A percentile compares a stretch with the other conserved stretches of the same genome.
Evolutionary conservation across 2,113 vertebrate genomes (phyloP).

Genomic region (Leuciscus idus): DNA sequence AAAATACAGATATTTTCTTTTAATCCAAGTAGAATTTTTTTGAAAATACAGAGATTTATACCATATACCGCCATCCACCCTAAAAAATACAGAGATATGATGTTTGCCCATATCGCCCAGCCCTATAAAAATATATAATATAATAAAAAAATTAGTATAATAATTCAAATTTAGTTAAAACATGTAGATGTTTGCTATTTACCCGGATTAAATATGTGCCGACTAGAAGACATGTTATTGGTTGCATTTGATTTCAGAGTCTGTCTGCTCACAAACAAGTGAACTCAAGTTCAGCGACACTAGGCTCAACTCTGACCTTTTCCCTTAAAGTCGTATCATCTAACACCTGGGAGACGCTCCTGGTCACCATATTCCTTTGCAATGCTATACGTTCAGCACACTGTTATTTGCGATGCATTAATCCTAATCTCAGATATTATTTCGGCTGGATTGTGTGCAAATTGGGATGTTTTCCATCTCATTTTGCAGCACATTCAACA

Average conservation of each 20-base stretch:
- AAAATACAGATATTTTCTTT: too few species aligned
- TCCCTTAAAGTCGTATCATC: background rate
- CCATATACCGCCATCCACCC: too few species aligned
- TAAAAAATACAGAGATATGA: too few species aligned
- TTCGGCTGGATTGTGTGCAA: background rate
- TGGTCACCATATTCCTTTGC: background rate
- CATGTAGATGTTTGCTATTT: constrained; percentile 1
- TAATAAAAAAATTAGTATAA: fast-evolving
- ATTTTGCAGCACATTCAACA: background rate
- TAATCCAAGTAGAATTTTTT: too few species aligned
- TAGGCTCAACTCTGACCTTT: constrained; percentile 13
- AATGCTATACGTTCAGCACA: background rate
- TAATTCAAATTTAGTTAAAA: background rate
- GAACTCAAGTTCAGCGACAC: background rate
- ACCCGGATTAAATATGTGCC: background rate
- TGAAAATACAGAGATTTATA: too few species aligned
- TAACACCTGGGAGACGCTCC: background rate
- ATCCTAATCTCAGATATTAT: background rate
- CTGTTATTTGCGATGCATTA: background rate
- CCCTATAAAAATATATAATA: too few species aligned
- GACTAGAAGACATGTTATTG: background rate
- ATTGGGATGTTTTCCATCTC: background rate
- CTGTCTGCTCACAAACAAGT: background rate
- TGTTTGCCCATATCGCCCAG: too few species aligned
- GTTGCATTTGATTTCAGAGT: background rate